phyloP scores from a whole-genome alignment of 53 echinoderm and acorn worm species.

The Arbacia lixula region DNA sequence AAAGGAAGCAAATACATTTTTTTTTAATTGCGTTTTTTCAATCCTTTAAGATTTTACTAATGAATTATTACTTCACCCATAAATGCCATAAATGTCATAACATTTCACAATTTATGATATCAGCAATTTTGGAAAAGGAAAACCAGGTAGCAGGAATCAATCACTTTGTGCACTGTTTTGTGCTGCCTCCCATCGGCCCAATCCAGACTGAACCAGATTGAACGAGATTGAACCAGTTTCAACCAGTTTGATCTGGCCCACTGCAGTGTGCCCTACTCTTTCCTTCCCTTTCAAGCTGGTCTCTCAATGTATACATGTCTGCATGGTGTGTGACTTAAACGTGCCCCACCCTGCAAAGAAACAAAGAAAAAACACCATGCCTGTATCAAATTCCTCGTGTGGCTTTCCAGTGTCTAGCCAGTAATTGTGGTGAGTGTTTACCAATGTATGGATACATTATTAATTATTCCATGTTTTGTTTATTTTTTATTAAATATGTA shows the following conservation, averaged over 20 bases:
- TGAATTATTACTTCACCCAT: too few species aligned
- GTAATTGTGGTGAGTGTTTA: constrained; percentile 42
- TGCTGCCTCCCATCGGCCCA: too few species aligned
- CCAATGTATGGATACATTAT: too few species aligned
- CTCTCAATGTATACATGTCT: constrained; percentile 5
- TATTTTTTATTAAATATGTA: neutral
- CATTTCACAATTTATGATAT: too few species aligned
- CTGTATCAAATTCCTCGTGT: constrained; percentile 11
- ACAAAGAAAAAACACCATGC: constrained; percentile 13
- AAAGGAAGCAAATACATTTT: too few species aligned
- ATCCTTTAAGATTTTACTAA: too few species aligned
- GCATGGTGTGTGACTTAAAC: constrained; percentile 45
- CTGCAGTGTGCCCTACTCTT: neutral
- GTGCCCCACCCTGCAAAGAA: constrained; percentile 15
- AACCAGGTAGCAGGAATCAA: too few species aligned
- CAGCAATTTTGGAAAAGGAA: too few species aligned
- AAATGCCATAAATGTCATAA: too few species aligned
- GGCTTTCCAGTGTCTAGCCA: constrained; percentile 20
- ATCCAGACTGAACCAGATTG: constrained; percentile 3
- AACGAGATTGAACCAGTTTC: constrained; percentile 7
- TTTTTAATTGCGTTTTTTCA: too few species aligned
- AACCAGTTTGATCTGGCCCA: neutral
- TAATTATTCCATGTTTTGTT: constrained; percentile 9
- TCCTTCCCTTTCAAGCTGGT: neutral
- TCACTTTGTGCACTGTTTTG: too few species aligned